Conservation (phyloP, 2,797 vertebrate genomes). For the Lateolabrax maculatus region DNA sequence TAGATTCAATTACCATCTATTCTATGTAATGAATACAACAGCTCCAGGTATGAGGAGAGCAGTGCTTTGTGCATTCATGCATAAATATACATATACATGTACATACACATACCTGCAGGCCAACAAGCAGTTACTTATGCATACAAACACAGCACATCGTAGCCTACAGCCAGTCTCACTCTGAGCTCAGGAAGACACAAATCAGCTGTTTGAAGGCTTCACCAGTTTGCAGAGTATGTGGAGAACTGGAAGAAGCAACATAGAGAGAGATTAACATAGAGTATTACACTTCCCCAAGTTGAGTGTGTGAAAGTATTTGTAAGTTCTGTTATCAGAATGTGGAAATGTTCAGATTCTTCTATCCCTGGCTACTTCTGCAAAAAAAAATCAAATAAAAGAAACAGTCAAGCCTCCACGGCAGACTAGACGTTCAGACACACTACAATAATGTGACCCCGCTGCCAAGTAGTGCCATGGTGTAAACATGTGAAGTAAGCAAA, state of each 20-base stretch:
- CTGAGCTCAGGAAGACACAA: slow-evolving; percentile 13
- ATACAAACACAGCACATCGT: slow-evolving; percentile 10
- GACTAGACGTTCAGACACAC: slow-evolving; percentile 42
- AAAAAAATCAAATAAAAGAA: slow-evolving; percentile 12
- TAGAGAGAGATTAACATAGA: too few species aligned
- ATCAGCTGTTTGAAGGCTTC: slow-evolving; percentile 3
- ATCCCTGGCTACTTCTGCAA: not conserved
- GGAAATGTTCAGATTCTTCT: slow-evolving; percentile 11
- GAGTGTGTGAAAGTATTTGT: slow-evolving; percentile 21
- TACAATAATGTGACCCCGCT: slow-evolving; percentile 53
- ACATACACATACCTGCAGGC: slow-evolving; percentile 31
- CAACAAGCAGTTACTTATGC: slow-evolving; percentile 27
- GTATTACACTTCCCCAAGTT: not conserved
- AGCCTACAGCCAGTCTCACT: not conserved
- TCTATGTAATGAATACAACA: slow-evolving; percentile 49
- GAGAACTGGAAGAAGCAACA: slow-evolving; percentile 1
- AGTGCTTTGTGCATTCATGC: slow-evolving; percentile 32
- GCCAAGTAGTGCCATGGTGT: slow-evolving; percentile 49
- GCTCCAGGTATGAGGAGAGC: slow-evolving; percentile 42
- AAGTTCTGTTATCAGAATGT: not conserved
- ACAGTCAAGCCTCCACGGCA: slow-evolving; percentile 21
- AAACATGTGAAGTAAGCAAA: slow-evolving; percentile 69
- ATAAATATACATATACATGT: slow-evolving; percentile 31
- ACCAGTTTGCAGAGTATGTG: not conserved
- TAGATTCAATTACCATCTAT: slow-evolving; percentile 66